Base-by-base conservation (phyloP, 2,888 invertebrate genomes). In the Cloeon dipterum region DNA sequence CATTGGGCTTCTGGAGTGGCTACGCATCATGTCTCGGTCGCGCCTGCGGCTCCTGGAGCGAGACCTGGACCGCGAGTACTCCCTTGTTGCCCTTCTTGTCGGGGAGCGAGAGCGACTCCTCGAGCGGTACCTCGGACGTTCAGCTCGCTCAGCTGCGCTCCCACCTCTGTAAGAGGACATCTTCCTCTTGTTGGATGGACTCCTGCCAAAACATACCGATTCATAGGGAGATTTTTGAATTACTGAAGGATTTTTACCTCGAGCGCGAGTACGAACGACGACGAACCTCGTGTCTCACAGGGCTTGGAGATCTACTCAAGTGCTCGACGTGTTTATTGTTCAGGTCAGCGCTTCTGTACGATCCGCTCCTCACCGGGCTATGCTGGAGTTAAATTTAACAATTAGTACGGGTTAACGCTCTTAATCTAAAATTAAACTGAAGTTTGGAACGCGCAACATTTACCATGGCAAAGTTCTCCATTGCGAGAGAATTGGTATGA, bases 1-100 rank as follows among this genome's bases (percentile, higher is more conserved):
- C 77, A 79, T 76, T 18, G 83, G 82, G 52, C 81, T 81, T 51
- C 74, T 70, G 41, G 77, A 73, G 57, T 70, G 70, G 39, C 66
- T 63, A 33, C 69, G 63, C 49, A 69, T 66, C 45, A 66, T 63
- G 47, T 68, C 65, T 39, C 48, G 39, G 17, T 43, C 43, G 23
- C 63, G 63, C 42, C 61, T 57, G 40, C 63, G 65, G 35, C 70
- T 61, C 40, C 61, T 68, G 18, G 68, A 68, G 25, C 44, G 45
- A 53, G 70, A 70, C 32, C 55, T 50, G 10, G 57, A 57, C 40
- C 55, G 56, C 3, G 73, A 46, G 35, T 44, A 45, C 18, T 44
- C 42, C 2, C 43, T 42, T 2, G 41, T 37, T 36, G 43, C 44
- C 40, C 44, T 44, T 8, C 45, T 41, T 23, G 42, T 43, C 13